phyloP scores from a whole-genome alignment of 2,797 vertebrate species.

The Lophotriccus pileatus region DNA sequence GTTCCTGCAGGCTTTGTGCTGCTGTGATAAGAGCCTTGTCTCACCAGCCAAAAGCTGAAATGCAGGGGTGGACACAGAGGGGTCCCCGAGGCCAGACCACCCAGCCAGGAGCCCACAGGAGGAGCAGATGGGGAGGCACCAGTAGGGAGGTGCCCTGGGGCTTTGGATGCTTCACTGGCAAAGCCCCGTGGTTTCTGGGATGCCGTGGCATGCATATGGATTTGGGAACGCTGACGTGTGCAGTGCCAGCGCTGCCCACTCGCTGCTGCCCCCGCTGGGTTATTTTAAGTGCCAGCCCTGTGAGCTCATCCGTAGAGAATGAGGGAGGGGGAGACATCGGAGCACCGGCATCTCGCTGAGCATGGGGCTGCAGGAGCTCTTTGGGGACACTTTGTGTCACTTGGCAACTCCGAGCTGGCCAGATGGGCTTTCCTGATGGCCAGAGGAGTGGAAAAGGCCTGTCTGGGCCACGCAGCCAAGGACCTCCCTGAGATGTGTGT shows the following conservation, averaged over 20 bases:
- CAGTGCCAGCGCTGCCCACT: neutral
- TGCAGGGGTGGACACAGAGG: neutral
- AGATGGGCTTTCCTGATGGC: neutral
- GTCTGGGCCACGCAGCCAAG: neutral
- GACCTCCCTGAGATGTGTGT: neutral
- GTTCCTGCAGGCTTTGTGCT: neutral
- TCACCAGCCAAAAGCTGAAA: neutral
- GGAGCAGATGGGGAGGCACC: neutral
- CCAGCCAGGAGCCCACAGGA: neutral
- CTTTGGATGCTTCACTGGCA: neutral
- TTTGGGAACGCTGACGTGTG: neutral
- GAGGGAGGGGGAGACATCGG: neutral
- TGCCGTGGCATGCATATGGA: neutral
- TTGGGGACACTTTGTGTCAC: neutral
- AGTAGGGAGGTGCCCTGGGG: neutral
- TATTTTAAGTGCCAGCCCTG: neutral
- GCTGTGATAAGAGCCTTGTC: neutral
- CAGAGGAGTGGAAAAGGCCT: neutral
- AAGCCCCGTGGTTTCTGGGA: rapidly evolving
- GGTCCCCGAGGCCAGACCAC: neutral
- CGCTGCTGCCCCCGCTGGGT: neutral
- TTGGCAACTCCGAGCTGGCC: neutral
- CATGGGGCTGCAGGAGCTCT: neutral
- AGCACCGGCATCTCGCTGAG: neutral
- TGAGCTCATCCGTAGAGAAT: neutral